phyloP scores from a whole-genome alignment of 2,797 vertebrate genomes.

The Pipistrellus pygmaeus region DNA sequence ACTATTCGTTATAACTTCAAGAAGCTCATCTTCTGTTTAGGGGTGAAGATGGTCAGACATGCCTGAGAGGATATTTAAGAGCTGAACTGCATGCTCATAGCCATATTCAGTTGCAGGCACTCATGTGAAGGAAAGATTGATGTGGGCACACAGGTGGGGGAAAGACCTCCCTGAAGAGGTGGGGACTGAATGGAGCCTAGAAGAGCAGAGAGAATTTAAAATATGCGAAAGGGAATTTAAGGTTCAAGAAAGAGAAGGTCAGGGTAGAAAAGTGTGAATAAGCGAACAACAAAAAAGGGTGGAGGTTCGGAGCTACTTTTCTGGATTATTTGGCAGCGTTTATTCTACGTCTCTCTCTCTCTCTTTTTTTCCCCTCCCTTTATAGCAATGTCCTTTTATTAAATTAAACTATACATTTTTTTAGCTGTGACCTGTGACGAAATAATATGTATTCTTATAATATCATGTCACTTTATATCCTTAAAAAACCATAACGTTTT shows the following conservation, averaged over 20 bases:
- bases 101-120: not conserved
- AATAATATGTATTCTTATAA: slow-evolving; percentile 1
- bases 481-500: slow-evolving; percentile 7
- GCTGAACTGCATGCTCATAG: not conserved
- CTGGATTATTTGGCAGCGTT: not conserved
- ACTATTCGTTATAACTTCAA: not conserved
- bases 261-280: not conserved
- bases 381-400: not conserved
- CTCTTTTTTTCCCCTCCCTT: not conserved
- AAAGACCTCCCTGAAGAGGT: not conserved
- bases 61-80: not conserved
- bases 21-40: slow-evolving; percentile 9
- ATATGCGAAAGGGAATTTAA: not conserved
- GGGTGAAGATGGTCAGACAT: not conserved
- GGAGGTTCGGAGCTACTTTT: not conserved
- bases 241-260: not conserved
- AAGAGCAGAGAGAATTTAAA: not conserved
- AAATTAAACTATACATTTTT: not conserved
- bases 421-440: slow-evolving; percentile 3
- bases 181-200: not conserved
- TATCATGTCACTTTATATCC: not conserved
- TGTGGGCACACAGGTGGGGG: not conserved
- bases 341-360: not conserved
- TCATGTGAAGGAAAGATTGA: slow-evolving; percentile 29
- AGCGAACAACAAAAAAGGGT: not conserved